Evolutionary conservation across 2,113 vertebrate genomes (phyloP).

Genomic region (rabbit (Oryctolagus cuniculus)): DNA sequence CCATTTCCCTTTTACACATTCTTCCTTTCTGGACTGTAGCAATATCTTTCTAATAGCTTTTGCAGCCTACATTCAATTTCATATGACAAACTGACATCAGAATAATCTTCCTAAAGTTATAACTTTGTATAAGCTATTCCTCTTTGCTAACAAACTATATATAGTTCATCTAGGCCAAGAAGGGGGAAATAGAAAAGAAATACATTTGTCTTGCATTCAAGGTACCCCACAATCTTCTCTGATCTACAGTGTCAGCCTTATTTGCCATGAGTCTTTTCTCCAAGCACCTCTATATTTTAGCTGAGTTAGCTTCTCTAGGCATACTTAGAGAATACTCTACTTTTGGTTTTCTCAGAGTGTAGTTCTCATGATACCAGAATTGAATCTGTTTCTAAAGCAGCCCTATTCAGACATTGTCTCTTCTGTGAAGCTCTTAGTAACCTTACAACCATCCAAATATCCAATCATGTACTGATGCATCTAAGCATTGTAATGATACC

Average conservation of each 20-base stretch:
- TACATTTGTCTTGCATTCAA: background rate
- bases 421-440: slow-evolving; percentile 23
- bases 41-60: slow-evolving; percentile 46
- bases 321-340: background rate
- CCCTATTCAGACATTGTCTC: background rate
- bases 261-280: background rate
- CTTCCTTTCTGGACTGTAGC: background rate
- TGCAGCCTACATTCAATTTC: slow-evolving; percentile 22
- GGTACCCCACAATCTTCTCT: background rate
- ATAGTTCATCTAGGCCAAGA: background rate
- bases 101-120: slow-evolving; percentile 33
- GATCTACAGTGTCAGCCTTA: background rate
- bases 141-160: background rate
- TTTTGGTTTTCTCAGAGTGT: slow-evolving; percentile 29
- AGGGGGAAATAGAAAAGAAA: background rate
- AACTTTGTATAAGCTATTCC: slow-evolving; percentile 1
- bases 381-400: slow-evolving; percentile 3
- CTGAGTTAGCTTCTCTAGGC: background rate
- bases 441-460: background rate
- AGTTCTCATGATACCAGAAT: background rate
- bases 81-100: slow-evolving; percentile 13
- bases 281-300: background rate
- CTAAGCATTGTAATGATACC: background rate
- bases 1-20: background rate
- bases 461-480: background rate